Evolutionary conservation across 2,888 invertebrate genomes (phyloP).

Genomic region (Pimpla rufipes): DNA sequence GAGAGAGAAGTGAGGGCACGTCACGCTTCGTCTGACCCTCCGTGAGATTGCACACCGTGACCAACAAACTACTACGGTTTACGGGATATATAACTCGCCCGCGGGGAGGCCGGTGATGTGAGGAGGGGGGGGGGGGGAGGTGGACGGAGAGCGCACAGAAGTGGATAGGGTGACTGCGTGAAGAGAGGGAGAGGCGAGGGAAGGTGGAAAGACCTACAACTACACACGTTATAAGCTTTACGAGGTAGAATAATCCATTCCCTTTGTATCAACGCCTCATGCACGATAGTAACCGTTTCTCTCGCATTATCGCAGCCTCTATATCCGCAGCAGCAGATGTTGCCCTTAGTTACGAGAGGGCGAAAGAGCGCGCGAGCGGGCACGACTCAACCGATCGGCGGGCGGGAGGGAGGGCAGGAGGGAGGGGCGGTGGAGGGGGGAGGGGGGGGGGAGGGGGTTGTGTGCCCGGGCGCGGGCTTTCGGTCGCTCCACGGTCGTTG

Average conservation of each 20-base stretch:
- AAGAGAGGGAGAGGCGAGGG: constrained; percentile 9
- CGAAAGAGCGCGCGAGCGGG: constrained; percentile 28
- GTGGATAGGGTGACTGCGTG: constrained; percentile 33
- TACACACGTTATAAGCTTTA: constrained; percentile 61
- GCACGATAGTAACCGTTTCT: constrained; percentile 54
- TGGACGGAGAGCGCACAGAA: neutral
- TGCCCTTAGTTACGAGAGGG: constrained; percentile 56
- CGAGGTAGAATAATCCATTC: constrained; percentile 66
- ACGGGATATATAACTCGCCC: constrained; percentile 76
- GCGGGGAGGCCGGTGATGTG: constrained; percentile 3
- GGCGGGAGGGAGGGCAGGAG: constrained; percentile 26
- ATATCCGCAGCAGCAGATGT: constrained; percentile 47
- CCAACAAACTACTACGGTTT: constrained; percentile 81
- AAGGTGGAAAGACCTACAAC: constrained; percentile 33
- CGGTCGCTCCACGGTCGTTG: constrained; percentile 59
- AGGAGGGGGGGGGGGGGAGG: constrained; percentile 26
- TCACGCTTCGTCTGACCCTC: constrained; percentile 78
- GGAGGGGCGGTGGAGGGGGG: neutral
- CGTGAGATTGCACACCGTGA: constrained; percentile 80
- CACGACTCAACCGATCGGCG: neutral
- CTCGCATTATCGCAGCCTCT: constrained; percentile 54
- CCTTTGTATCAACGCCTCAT: constrained; percentile 60
- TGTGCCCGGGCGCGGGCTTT: constrained; percentile 36
- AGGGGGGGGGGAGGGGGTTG: neutral
- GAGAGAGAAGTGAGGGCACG: constrained; percentile 62